phyloP scores from a whole-genome alignment of 2,888 invertebrate genomes.

The Syritta pipiens region DNA sequence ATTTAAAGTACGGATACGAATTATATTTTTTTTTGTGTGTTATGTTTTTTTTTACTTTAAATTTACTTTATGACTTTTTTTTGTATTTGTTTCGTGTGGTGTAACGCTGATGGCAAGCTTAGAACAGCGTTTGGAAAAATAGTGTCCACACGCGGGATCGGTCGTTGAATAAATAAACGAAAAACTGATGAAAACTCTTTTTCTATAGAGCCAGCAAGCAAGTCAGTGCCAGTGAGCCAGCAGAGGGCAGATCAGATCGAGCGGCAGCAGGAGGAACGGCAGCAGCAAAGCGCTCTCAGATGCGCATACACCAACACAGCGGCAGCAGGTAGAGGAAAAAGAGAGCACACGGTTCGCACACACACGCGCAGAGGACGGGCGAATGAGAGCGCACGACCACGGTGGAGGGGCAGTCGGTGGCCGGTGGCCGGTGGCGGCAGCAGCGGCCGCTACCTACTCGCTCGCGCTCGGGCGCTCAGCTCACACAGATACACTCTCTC shows the following conservation, averaged over 20 bases:
- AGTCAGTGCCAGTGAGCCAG: slow-evolving; percentile 53
- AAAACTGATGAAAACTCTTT: slow-evolving; percentile 71
- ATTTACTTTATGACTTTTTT: too few relatives aligned
- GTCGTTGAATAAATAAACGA: slow-evolving; percentile 79
- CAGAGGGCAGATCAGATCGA: too few relatives aligned
- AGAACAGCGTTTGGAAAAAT: slow-evolving; percentile 73
- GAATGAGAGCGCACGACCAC: slow-evolving; percentile 13
- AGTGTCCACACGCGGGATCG: slow-evolving; percentile 79
- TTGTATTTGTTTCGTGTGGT: slow-evolving; percentile 38
- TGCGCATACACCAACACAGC: slow-evolving; percentile 54
- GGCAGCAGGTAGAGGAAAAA: slow-evolving; percentile 63
- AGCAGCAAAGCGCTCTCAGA: slow-evolving; percentile 64
- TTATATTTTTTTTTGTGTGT: slow-evolving; percentile 22
- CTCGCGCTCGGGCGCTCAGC: slow-evolving; percentile 49
- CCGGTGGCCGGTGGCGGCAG: slow-evolving; percentile 19
- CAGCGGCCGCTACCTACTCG: slow-evolving; percentile 24
- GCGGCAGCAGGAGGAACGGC: too few relatives aligned
- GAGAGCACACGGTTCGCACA: slow-evolving; percentile 55
- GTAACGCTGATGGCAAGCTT: slow-evolving; percentile 63
- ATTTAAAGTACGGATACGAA: slow-evolving; percentile 57
- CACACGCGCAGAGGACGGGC: slow-evolving; percentile 50
- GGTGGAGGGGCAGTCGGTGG: background rate
- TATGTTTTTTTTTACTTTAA: slow-evolving; percentile 3
- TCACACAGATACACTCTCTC: slow-evolving; percentile 43
- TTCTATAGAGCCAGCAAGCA: slow-evolving; percentile 50